These are phyloP conservation scores for Myiothlypis coronata DNA, from an alignment of 2,797 vertebrate genomes.

Conservation along the genomic window DNA sequence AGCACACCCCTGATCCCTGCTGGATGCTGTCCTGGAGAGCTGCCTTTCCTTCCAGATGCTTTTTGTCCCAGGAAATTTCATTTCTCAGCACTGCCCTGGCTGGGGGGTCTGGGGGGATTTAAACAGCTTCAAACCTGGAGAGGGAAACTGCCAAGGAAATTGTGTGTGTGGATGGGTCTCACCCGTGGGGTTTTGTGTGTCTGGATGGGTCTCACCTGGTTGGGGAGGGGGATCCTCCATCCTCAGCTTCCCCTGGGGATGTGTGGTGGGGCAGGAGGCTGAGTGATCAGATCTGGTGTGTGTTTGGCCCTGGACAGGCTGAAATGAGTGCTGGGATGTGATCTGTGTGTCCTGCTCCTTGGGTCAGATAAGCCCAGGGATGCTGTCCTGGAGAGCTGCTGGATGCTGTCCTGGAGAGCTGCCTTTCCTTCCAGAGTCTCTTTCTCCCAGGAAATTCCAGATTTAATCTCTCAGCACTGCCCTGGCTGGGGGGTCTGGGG, in stretches of 20 bases:
- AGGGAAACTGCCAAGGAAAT: not conserved
- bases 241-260: fast-evolving
- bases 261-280: not conserved
- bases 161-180: not conserved
- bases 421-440: not conserved
- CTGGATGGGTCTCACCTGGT: not conserved
- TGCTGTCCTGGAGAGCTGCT: no score
- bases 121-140: not conserved
- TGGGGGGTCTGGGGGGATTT: not conserved
- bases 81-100: not conserved
- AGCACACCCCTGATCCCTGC: not conserved
- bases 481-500: not conserved
- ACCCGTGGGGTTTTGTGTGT: not conserved
- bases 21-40: not conserved
- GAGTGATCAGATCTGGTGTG: not conserved
- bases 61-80: not conserved
- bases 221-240: not conserved
- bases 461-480: not conserved
- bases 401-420: not conserved
- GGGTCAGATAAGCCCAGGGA: not conserved
- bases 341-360: not conserved
- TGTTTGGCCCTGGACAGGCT: fast-evolving
- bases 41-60: not conserved
- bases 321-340: not conserved
- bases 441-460: not conserved